These are phyloP conservation scores for Stegodyphus dumicola DNA, from an alignment of 1,140 invertebrate species.

Conservation along the genomic window DNA sequence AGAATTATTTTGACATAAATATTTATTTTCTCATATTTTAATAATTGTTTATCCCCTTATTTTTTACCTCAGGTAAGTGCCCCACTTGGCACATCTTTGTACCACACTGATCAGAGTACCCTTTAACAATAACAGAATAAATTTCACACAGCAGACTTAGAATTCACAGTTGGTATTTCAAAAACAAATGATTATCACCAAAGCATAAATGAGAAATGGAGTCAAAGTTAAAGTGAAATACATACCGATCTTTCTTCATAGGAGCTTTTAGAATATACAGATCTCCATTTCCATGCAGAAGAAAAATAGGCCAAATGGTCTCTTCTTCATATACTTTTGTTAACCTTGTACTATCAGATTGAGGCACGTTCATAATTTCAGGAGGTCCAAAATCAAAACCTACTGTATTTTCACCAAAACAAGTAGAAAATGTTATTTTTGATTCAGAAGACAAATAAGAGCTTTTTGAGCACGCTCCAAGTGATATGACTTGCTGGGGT, in stretches of 20 bases:
- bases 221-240: neutral
- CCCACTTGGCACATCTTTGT: too few relatives aligned
- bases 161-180: too few relatives aligned
- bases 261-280: constrained; percentile 70
- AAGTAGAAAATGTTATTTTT: constrained; percentile 67
- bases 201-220: neutral
- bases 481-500: constrained; percentile 65
- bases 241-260: constrained; percentile 49
- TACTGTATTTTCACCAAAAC: constrained; percentile 82
- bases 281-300: constrained; percentile 86
- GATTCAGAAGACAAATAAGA: constrained; percentile 47
- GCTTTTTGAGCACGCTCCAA: constrained; percentile 61
- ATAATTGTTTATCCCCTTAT: too few relatives aligned
- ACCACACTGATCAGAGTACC: too few relatives aligned
- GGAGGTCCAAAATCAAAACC: constrained; percentile 85
- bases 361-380: constrained; percentile 52
- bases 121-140: too few relatives aligned
- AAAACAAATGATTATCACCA: too few relatives aligned
- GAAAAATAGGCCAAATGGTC: constrained; percentile 79
- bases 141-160: too few relatives aligned
- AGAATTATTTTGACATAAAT: too few relatives aligned
- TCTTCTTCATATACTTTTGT: constrained; percentile 24
- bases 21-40: too few relatives aligned
- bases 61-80: too few relatives aligned
- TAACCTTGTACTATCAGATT: constrained; percentile 2